These are phyloP conservation scores for Dasypogon diadema DNA, from an alignment of 2,888 invertebrate genomes.

Conservation along the genomic window DNA sequence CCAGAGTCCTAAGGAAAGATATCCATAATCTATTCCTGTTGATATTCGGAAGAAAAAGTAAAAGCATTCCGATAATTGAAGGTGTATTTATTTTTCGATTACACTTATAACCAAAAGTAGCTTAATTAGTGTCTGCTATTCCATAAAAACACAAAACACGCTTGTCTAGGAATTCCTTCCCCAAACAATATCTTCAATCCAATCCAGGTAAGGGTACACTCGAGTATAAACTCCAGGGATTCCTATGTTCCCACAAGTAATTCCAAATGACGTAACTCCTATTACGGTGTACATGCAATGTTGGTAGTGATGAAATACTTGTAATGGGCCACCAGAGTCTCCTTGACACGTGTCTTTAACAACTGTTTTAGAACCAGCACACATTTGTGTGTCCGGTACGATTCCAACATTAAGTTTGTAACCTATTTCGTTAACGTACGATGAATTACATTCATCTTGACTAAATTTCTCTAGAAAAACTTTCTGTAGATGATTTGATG, in stretches of 20 bases:
- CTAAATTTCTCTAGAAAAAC: conserved; percentile 69
- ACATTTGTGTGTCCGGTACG: conserved; percentile 69
- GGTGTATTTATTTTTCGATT: too few species aligned
- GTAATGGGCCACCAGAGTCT: conserved; percentile 78
- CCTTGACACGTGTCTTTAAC: conserved; percentile 72
- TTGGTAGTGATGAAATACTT: conserved; percentile 62
- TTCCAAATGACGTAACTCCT: conserved; percentile 71
- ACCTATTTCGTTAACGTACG: conserved; percentile 57
- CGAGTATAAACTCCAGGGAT: conserved; percentile 74
- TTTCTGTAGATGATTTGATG: conserved; percentile 69
- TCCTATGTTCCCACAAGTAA: conserved; percentile 66
- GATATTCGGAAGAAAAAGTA: too few species aligned
- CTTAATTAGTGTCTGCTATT: neutral
- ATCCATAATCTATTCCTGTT: too few species aligned
- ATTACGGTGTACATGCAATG: conserved; percentile 69
- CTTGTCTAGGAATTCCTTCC: neutral
- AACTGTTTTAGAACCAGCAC: conserved; percentile 70
- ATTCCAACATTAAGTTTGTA: conserved; percentile 67
- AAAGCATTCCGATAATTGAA: too few species aligned
- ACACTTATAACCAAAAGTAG: too few species aligned
- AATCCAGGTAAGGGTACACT: conserved; percentile 71
- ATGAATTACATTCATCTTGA: conserved; percentile 64
- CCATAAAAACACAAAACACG: neutral
- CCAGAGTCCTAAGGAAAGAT: too few species aligned
- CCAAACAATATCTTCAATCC: conserved; percentile 75